These are phyloP conservation scores for Jordanella pulchra DNA, from an alignment of 2,797 vertebrate species.

Conservation along the genomic window DNA sequence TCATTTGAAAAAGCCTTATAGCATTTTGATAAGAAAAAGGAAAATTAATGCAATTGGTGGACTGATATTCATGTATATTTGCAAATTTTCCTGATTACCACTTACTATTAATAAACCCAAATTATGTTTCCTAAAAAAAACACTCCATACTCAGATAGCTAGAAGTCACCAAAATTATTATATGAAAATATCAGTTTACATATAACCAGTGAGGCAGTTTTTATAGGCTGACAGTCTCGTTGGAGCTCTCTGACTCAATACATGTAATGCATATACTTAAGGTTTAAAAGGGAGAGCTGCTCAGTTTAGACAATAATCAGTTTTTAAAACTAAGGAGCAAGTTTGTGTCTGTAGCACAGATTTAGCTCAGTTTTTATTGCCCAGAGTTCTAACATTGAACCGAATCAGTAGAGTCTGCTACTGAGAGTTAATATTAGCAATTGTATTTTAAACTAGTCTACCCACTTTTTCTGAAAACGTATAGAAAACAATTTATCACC, in stretches of 20 bases:
- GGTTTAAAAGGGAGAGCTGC: not conserved
- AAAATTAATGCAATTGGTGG: no score
- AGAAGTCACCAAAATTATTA: not conserved
- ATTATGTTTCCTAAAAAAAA: no score
- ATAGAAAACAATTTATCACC: conserved; percentile 6
- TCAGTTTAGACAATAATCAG: not conserved
- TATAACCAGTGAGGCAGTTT: not conserved
- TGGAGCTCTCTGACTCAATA: not conserved
- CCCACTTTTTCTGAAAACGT: not conserved
- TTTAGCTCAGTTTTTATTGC: not conserved
- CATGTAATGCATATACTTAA: not conserved
- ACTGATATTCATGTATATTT: no score
- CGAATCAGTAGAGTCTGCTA: not conserved
- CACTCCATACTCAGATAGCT: no score
- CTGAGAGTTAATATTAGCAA: not conserved
- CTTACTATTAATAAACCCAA: no score
- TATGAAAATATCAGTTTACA: not conserved
- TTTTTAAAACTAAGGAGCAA: not conserved
- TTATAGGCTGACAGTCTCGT: not conserved
- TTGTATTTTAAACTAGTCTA: not conserved
- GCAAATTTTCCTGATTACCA: no score
- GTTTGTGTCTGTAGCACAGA: not conserved
- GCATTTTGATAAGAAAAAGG: no score
- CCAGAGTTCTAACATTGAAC: not conserved
- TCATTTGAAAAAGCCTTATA: no score